Evolutionary conservation across 2,113 vertebrate species (phyloP), one percentile per base, ranked within the genome.

Genomic region (Embiotoca jacksoni): DNA sequence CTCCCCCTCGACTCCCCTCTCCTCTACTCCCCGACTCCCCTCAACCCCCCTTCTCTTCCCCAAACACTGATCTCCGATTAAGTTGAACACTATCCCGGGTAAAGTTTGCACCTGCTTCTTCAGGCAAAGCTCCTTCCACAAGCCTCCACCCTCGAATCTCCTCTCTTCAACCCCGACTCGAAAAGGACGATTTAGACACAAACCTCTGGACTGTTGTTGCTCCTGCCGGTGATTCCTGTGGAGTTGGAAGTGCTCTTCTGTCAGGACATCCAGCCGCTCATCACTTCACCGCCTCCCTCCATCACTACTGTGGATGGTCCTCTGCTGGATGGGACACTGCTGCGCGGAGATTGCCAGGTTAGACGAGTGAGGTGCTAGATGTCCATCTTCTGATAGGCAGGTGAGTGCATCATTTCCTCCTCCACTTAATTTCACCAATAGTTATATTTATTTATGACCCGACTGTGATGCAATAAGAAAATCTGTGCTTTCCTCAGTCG

Each of bases 21-120:
- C 69, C 75, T 57, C 16, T 23, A 23, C 23, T 37, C 23, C 35
- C 61, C 69, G 35, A 46, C 75, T 23, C 77, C 47, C 72, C 33
- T 79, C 46, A 8, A 5, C 72, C 76, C 83, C 83, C 9, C 31
- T 5, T 13, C 37, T 50, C 16, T 56, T 80, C 78, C 75, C 84
- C 87, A 87, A 90, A 91, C 88, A 66, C 88, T 77, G 84, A 93
- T 93, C 93, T 90, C 93, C 92, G 92, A 92, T 94, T 93, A 93
- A 94, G 85, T 90, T 92, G 88, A 94, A 93, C 90, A 91, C 86
- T 93, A 92, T 91, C 88, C 90, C 87, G 78, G 81, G 83, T 91
- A 85, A 94, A 91, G 84, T 89, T 91, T 91, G 82, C 89, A 86
- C 86, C 85, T 89, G 89, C 82, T 82, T 84, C 84, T 78, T 75